phyloP scores from a whole-genome alignment of 2,888 invertebrate genomes.

The Oligia fasciuncula region DNA sequence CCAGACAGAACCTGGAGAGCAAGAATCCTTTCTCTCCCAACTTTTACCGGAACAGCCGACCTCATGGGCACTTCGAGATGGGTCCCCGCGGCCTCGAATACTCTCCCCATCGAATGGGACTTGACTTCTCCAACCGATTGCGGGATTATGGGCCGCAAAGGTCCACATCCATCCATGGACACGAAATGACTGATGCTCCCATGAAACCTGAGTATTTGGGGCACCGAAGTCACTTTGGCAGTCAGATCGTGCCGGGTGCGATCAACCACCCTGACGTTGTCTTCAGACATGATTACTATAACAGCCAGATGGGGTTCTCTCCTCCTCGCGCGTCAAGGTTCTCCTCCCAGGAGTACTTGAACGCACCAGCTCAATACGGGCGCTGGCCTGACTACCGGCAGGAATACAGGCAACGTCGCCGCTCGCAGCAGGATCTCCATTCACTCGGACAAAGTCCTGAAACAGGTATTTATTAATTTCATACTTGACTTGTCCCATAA shows the following conservation, averaged over 20 bases:
- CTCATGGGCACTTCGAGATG: conserved; percentile 88
- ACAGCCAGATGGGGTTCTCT: conserved; percentile 82
- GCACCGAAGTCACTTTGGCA: conserved; percentile 83
- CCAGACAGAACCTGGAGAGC: conserved; percentile 77
- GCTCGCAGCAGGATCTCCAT: conserved; percentile 88
- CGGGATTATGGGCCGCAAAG: conserved; percentile 86
- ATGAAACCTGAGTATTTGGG: conserved; percentile 84
- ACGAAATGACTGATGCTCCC: conserved; percentile 85
- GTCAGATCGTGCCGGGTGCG: conserved; percentile 83
- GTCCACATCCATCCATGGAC: conserved; percentile 87
- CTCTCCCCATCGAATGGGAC: conserved; percentile 85
- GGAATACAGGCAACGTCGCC: conserved; percentile 85
- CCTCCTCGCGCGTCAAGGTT: conserved; percentile 85
- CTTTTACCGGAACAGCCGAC: conserved; percentile 79
- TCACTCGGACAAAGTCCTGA: conserved; percentile 85
- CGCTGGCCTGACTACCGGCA: conserved; percentile 85
- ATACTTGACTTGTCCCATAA: not conserved
- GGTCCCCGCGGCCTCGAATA: conserved; percentile 87
- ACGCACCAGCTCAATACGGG: conserved; percentile 84
- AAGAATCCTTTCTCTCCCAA: conserved; percentile 87
- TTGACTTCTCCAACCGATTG: conserved; percentile 83
- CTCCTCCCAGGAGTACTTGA: conserved; percentile 88
- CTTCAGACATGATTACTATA: conserved; percentile 87
- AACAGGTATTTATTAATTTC: conserved; percentile 78
- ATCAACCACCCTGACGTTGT: conserved; percentile 87